Percentiles rank a stretch among this genome's conserved stretches.
Conservation (phyloP, 2,888 invertebrate species). For the Cryptophagus acutangulus region DNA sequence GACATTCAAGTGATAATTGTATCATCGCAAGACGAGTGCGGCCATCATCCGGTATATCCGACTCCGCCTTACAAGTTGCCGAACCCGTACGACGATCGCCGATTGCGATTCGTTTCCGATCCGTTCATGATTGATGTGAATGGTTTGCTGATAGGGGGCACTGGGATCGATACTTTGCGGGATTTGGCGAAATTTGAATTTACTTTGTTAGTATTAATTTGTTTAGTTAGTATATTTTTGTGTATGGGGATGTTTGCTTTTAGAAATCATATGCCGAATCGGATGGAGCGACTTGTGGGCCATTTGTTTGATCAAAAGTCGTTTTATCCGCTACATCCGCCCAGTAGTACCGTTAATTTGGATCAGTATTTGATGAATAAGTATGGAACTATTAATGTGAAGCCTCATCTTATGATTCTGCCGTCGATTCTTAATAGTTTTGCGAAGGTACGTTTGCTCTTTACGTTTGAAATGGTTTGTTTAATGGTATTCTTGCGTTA, state of each 20-base stretch:
- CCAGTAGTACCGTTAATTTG: conserved; percentile 58
- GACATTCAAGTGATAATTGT: conserved; percentile 51
- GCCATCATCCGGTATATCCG: conserved; percentile 76
- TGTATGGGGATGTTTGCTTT: too few species aligned
- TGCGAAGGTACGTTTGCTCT: conserved; percentile 57
- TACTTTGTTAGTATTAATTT: conserved; percentile 35
- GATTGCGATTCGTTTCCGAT: conserved; percentile 70
- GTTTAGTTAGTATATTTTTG: too few species aligned
- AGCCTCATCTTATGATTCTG: conserved; percentile 77
- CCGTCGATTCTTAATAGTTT: conserved; percentile 84
- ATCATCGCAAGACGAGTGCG: conserved; percentile 71
- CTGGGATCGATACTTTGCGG: conserved; percentile 78
- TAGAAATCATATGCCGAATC: background rate
- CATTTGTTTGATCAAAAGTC: conserved; percentile 74
- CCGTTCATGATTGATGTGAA: conserved; percentile 74
- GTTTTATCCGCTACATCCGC: conserved; percentile 79
- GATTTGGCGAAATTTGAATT: conserved; percentile 79
- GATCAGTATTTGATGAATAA: conserved; percentile 70
- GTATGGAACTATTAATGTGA: conserved; percentile 63
- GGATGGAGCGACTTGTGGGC: background rate
- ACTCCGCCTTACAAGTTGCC: conserved; percentile 68
- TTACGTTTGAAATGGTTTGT: conserved; percentile 5
- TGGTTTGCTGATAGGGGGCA: conserved; percentile 72
- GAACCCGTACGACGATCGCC: conserved; percentile 56
- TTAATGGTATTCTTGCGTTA: conserved; percentile 33